These are phyloP conservation scores for Lepidocyrtinus sp. DNA, from an alignment of 2,888 invertebrate genomes.

Conservation along the genomic window DNA sequence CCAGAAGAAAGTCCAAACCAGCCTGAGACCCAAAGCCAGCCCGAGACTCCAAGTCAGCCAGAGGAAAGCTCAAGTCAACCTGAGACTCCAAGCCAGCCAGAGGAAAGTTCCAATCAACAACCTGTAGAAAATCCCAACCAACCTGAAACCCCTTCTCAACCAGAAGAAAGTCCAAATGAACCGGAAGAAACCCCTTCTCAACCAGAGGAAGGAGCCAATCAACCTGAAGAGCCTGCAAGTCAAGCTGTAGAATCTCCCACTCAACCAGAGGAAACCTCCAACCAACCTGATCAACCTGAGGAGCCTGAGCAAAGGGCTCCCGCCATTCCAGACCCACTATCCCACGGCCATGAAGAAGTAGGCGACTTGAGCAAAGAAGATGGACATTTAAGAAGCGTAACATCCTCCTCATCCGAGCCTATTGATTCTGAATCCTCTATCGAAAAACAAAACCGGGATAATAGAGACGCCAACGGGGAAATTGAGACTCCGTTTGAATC, in stretches of 20 bases:
- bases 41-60: too few relatives aligned
- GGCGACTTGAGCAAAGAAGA: background rate
- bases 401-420: background rate
- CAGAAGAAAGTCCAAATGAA: too few relatives aligned
- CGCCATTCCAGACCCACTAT: background rate
- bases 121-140: too few relatives aligned
- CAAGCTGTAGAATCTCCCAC: constrained; percentile 3
- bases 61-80: too few relatives aligned
- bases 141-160: too few relatives aligned
- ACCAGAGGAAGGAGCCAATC: too few relatives aligned
- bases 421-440: background rate
- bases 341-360: background rate
- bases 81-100: too few relatives aligned
- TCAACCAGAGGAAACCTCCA: background rate
- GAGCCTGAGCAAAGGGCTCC: background rate
- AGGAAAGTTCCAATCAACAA: too few relatives aligned
- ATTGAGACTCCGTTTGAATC: constrained; percentile 30
- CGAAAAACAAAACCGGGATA: constrained; percentile 37
- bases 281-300: constrained; percentile 1
- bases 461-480: constrained; percentile 28
- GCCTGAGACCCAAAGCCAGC: too few relatives aligned
- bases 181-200: too few relatives aligned
- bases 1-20: too few relatives aligned
- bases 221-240: too few relatives aligned
- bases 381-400: constrained; percentile 23